Evolutionary conservation across 2,113 vertebrate species (phyloP).

Genomic region (Myrmecophaga tridactyla): DNA sequence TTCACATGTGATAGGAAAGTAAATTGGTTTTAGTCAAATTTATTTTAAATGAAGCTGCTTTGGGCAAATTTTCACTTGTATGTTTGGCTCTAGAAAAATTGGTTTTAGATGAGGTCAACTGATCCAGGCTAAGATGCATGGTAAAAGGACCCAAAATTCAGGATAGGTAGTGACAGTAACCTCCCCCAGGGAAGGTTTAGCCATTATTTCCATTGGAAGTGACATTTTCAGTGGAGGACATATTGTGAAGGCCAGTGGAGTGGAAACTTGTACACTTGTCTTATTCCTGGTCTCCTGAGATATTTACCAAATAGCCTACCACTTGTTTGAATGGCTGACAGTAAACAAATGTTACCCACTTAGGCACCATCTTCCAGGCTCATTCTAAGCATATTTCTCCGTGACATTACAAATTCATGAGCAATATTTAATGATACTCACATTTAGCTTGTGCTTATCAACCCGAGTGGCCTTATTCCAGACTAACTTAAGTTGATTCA

Average conservation of each 20-base stretch:
- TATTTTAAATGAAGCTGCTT: constrained; percentile 39
- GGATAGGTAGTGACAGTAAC: not conserved
- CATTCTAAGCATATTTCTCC: not conserved
- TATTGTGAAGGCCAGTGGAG: not conserved
- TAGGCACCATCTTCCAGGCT: not conserved
- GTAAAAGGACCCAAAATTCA: not conserved
- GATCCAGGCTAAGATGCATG: not conserved
- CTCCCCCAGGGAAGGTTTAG: not conserved
- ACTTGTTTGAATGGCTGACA: not conserved
- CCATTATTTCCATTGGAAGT: not conserved
- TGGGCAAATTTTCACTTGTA: not conserved
- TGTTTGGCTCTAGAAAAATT: not conserved
- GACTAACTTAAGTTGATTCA: not conserved
- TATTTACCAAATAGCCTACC: not conserved
- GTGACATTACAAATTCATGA: not conserved
- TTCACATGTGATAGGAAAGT: not conserved
- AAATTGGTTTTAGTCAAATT: constrained; percentile 52
- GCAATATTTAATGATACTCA: not conserved
- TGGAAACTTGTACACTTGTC: not conserved
- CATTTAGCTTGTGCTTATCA: not conserved
- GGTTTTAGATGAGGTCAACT: not conserved
- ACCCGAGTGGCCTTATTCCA: not conserved
- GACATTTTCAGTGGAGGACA: not conserved
- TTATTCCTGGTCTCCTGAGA: not conserved
- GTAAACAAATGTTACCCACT: not conserved